phyloP scores from a whole-genome alignment of 2,888 invertebrate species.

The Fragum sueziense region DNA sequence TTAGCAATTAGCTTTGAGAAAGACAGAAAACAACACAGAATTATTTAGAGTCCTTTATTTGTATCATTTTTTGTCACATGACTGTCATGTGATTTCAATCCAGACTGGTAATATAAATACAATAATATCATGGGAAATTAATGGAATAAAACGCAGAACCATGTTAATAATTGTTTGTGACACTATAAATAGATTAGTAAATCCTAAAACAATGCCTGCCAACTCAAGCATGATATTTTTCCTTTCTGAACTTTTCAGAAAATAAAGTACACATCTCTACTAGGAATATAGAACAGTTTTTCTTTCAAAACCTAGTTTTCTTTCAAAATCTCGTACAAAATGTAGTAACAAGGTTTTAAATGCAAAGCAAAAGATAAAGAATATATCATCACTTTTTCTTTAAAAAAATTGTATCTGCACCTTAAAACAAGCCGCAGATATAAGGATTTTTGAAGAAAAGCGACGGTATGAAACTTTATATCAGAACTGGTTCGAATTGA shows the following conservation, averaged over 20 bases:
- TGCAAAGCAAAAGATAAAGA: not conserved
- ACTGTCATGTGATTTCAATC: slow-evolving; percentile 18
- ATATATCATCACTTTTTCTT: not conserved
- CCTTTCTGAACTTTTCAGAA: not conserved
- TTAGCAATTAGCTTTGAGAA: no score
- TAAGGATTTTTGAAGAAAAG: no score
- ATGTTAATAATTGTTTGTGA: not conserved
- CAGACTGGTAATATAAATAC: slow-evolving; percentile 5
- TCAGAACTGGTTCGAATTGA: not conserved
- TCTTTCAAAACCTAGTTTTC: not conserved
- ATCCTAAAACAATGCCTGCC: not conserved
- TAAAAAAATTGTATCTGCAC: no score
- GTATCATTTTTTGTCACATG: slow-evolving; percentile 5
- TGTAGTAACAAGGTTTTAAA: not conserved
- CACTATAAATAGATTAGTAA: not conserved
- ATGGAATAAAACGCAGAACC: not conserved
- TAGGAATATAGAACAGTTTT: not conserved
- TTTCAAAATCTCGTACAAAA: not conserved
- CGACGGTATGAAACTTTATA: not conserved
- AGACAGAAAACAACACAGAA: not conserved
- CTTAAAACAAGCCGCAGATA: no score
- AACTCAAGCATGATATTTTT: not conserved
- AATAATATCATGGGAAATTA: slow-evolving; percentile 19
- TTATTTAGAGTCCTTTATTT: slow-evolving; percentile 17
- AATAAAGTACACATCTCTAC: not conserved